Evolutionary conservation across 1,140 invertebrate genomes (phyloP).

Genomic region (Cotesia typhae): DNA sequence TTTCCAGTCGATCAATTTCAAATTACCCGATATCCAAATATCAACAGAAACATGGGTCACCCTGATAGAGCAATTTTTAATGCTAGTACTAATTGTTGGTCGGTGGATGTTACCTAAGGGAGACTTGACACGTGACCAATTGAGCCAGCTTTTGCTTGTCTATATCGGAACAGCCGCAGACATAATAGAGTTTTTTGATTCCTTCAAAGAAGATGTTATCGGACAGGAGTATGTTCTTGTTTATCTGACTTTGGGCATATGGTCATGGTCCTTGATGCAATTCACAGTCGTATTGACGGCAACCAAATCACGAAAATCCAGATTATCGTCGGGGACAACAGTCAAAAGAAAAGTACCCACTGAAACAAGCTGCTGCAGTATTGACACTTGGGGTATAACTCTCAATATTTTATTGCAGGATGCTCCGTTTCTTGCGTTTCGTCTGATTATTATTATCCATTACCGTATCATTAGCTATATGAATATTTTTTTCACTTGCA

Average conservation of each 20-base stretch:
- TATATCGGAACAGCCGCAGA: constrained; percentile 90
- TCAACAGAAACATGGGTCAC: constrained; percentile 84
- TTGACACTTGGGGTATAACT: constrained; percentile 85
- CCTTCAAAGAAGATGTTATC: constrained; percentile 87
- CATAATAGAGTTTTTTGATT: constrained; percentile 96
- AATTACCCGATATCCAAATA: constrained; percentile 72
- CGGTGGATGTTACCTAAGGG: constrained; percentile 91
- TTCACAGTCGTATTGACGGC: constrained; percentile 91
- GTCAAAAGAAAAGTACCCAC: constrained; percentile 62
- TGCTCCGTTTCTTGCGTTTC: constrained; percentile 84
- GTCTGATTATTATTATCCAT: constrained; percentile 83
- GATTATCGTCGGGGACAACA: constrained; percentile 68
- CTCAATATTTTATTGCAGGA: constrained; percentile 83
- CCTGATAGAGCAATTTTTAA: constrained; percentile 87
- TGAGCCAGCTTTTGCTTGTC: constrained; percentile 89
- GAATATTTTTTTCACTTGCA: constrained; percentile 93
- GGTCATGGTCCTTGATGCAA: constrained; percentile 90
- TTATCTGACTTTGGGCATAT: constrained; percentile 80
- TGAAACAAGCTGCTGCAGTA: constrained; percentile 78
- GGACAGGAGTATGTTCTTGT: constrained; percentile 78
- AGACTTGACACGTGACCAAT: constrained; percentile 87
- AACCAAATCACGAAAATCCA: constrained; percentile 80
- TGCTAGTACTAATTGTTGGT: constrained; percentile 87
- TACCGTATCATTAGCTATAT: constrained; percentile 90
- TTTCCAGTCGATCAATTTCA: constrained; percentile 64